These are phyloP conservation scores for Saiga tatarica DNA, from an alignment of 2,113 vertebrate genomes.

Conservation along the genomic window DNA sequence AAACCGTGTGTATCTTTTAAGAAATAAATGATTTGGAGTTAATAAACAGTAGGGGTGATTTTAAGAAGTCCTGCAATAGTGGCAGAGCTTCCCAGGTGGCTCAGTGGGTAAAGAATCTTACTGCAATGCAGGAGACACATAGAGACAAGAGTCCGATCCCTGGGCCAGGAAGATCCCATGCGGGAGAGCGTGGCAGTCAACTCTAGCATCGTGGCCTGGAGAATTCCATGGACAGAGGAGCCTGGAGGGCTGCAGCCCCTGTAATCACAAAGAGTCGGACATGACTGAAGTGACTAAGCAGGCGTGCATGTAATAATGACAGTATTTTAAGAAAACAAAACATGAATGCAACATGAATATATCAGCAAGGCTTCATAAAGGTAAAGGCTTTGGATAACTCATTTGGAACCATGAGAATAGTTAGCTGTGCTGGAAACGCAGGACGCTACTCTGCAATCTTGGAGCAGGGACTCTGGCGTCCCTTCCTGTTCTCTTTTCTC, in stretches of 20 bases:
- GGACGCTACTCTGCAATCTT: neutral
- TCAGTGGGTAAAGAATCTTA: neutral
- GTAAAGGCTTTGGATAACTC: neutral
- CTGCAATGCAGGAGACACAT: neutral
- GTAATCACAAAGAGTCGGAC: neutral
- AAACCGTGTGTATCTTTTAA: neutral
- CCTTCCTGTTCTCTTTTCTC: neutral
- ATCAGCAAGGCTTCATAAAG: neutral
- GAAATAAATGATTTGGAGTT: neutral
- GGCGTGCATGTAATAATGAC: neutral
- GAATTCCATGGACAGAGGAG: neutral
- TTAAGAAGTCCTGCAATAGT: neutral
- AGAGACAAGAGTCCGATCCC: neutral
- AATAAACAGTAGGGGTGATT: no score
- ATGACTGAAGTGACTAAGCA: neutral
- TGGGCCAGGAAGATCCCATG: neutral
- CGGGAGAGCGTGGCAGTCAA: neutral
- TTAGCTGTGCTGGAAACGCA: no score
- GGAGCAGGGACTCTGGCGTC: rapidly evolving
- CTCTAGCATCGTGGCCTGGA: neutral
- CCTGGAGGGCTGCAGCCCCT: neutral
- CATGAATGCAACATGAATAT: neutral
- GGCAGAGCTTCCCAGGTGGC: neutral
- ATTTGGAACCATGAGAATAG: neutral
- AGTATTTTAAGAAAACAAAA: neutral